phyloP scores from a whole-genome alignment of 92 coral and sea anemone species.

The Parazoanthus swiftii region DNA sequence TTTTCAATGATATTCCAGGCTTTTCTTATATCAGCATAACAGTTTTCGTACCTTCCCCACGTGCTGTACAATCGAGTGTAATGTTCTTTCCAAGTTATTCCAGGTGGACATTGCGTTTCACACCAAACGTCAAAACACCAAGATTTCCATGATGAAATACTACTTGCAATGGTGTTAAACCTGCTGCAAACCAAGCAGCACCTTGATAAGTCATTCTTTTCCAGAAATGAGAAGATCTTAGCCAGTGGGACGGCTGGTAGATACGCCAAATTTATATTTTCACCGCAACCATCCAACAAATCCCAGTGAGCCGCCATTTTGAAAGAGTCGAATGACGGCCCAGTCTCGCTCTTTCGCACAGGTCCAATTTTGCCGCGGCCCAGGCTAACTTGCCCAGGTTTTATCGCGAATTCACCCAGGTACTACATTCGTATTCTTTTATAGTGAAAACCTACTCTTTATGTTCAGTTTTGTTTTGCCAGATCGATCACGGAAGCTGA shows the following conservation, averaged over 20 bases:
- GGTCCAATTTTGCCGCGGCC: too few relatives aligned
- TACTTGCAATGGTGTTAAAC: conserved; percentile 70
- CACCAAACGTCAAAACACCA: conserved; percentile 91
- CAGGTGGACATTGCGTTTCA: conserved; percentile 55
- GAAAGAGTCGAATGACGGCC: too few relatives aligned
- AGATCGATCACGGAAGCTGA: too few relatives aligned
- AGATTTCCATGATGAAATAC: conserved; percentile 73
- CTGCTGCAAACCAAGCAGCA: conserved; percentile 77
- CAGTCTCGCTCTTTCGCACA: too few relatives aligned
- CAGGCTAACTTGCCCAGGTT: too few relatives aligned
- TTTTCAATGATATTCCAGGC: conserved; percentile 93
- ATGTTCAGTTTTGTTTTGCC: too few relatives aligned
- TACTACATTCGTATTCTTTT: too few relatives aligned
- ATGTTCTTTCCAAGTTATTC: conserved; percentile 74
- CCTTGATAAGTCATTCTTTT: conserved; percentile 64
- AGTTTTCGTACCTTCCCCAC: conserved; percentile 86
- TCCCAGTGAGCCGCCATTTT: conserved; percentile 64
- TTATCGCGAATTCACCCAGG: too few relatives aligned
- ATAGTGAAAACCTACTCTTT: too few relatives aligned
- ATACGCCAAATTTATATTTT: conserved; percentile 28
- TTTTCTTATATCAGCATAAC: conserved; percentile 80
- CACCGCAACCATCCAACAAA: conserved; percentile 2
- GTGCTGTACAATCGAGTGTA: conserved; percentile 51
- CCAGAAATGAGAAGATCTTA: conserved; percentile 79
- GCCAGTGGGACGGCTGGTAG: conserved; percentile 80